These are phyloP conservation scores for Nymphalis c-album DNA, from an alignment of 2,888 invertebrate genomes.

Conservation along the genomic window DNA sequence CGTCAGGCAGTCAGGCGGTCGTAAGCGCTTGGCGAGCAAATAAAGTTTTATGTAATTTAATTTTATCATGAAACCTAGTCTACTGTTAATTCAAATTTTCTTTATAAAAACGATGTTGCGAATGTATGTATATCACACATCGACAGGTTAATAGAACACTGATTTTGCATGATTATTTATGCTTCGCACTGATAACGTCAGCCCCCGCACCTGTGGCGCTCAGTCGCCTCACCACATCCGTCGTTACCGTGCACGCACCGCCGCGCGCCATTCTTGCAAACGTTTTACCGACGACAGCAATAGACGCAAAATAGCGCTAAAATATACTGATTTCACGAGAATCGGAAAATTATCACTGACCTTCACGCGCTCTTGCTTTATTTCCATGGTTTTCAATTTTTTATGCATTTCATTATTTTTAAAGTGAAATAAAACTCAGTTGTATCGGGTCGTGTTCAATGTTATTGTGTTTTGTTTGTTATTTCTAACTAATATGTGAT, in stretches of 20 bases:
- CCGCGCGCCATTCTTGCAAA: constrained; percentile 38
- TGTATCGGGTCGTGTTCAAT: constrained; percentile 25
- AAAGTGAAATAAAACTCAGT: background rate
- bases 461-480: constrained; percentile 27
- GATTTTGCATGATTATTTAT: constrained; percentile 61
- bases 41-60: too few relatives aligned
- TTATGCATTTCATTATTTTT: constrained; percentile 30
- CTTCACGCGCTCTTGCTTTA: constrained; percentile 61
- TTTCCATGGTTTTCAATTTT: constrained; percentile 37
- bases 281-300: constrained; percentile 28
- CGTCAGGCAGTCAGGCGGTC: too few relatives aligned
- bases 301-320: constrained; percentile 29
- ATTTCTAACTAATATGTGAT: constrained; percentile 35
- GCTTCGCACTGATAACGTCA: constrained; percentile 50
- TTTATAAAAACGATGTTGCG: constrained; percentile 21
- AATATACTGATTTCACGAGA: constrained; percentile 55
- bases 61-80: background rate
- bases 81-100: constrained; percentile 28
- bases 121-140: constrained; percentile 35
- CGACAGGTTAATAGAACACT: constrained; percentile 42
- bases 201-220: constrained; percentile 28
- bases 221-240: constrained; percentile 43
- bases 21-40: too few relatives aligned
- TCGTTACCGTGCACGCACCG: constrained; percentile 39
- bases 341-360: constrained; percentile 65